Evolutionary conservation across 1,140 invertebrate species (phyloP), one percentile per base, ranked within the genome.

Genomic region (Lepidurus couesii): DNA sequence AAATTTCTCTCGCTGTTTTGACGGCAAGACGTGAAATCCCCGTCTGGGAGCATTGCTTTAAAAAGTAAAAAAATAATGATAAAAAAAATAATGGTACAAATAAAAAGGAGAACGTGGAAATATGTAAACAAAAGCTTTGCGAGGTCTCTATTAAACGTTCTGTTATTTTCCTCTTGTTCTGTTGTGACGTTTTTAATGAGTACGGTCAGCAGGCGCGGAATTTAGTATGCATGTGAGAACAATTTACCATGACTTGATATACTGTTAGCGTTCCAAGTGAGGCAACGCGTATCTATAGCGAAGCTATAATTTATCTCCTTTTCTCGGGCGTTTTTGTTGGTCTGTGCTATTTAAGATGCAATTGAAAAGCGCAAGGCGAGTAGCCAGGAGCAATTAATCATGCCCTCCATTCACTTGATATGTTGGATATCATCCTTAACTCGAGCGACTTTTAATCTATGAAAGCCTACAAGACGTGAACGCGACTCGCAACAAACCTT

Each of bases 341-440:
- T 65, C 53, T 65, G 16, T 13, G 53, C 53, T 65, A 16, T 65
- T 65, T 65, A 65, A 65, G 53, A 65, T 65, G 53, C 53, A 65
- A 65, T 65, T 65, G 53, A 65, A 65, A 65, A 65, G 53, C 53
- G 21, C 53, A 65, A 65, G 53, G 6, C 53, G 16, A 65, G 53
- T 65, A 65, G 53, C 53, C 53, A 65, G 53, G 6, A 21, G 53
- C 53, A 65, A 65, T 65, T 65, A 65, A 13, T 65, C 53, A 65
- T 65, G 53, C 16, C 21, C 21, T 65, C 53, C 8, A 65, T 65
- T 65, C 53, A 65, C 53, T 65, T 21, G 13, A 13, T 16, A 16
- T 65, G 13, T 21, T 65, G 53, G 21, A 13, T 65, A 16, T 65
- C n/a, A 21, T 65, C 53, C 13, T 65, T n/a, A 65, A 65, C 1